Conservation (phyloP, 2,113 vertebrate genomes). For the Marmota flaviventris region DNA sequence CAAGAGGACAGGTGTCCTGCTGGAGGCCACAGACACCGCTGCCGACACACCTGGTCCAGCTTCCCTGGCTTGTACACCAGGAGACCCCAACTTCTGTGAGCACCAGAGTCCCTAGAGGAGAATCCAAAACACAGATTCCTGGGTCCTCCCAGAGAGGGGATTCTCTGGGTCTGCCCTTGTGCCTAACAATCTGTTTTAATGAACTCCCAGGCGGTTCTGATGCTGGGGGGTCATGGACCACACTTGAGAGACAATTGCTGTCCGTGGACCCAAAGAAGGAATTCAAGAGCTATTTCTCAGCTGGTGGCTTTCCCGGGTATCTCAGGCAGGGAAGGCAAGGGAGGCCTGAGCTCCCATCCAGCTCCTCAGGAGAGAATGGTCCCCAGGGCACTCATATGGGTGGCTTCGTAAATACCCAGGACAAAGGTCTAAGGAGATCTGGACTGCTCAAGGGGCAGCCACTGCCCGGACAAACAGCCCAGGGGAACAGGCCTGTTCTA, state of each 20-base stretch:
- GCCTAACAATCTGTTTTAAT: not conserved
- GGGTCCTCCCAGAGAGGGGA: not conserved
- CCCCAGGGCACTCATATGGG: not conserved
- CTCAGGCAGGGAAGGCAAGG: not conserved
- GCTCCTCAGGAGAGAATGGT: not conserved
- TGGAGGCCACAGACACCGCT: not conserved
- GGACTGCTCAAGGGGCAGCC: not conserved
- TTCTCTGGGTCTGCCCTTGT: not conserved
- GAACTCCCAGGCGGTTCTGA: not conserved
- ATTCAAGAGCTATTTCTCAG: not conserved
- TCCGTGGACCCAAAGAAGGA: not conserved
- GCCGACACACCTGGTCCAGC: accelerated
- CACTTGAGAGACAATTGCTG: not conserved
- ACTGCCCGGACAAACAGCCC: not conserved
- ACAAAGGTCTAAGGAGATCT: constrained; percentile 38
- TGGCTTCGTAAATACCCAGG: not conserved
- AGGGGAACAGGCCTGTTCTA: not conserved
- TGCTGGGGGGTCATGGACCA: not conserved
- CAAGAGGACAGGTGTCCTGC: not conserved
- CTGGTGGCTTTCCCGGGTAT: not conserved
- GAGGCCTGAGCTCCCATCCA: not conserved
- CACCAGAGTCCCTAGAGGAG: no score
- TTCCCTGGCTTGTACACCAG: not conserved
- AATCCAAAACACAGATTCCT: constrained; percentile 4
- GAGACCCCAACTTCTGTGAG: not conserved